Conservation (phyloP, 2,113 vertebrate genomes). For the Rynchops niger region DNA sequence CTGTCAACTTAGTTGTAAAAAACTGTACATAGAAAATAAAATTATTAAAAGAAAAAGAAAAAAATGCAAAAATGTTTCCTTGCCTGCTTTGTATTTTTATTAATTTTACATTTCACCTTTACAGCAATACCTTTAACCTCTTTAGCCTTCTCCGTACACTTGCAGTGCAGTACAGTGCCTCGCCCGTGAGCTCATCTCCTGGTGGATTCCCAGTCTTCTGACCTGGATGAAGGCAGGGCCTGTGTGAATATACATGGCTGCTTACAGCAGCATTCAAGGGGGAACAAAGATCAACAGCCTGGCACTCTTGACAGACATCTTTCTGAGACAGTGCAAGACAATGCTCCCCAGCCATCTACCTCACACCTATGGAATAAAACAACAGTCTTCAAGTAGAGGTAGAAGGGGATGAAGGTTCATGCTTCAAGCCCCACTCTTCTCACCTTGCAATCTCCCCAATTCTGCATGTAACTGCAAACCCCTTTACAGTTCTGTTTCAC, state of each 20-base stretch:
- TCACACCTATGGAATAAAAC: neutral
- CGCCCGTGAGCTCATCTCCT: neutral
- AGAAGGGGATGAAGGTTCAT: neutral
- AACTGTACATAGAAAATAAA: neutral
- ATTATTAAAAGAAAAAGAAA: neutral
- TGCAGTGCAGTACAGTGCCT: neutral
- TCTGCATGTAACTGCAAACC: neutral
- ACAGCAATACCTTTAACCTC: neutral
- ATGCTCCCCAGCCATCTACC: neutral
- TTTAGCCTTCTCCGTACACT: neutral
- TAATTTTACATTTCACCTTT: neutral
- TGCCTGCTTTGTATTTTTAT: neutral
- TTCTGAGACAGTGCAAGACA: neutral
- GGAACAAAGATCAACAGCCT: neutral
- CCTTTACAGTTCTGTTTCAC: neutral
- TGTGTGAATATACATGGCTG: neutral
- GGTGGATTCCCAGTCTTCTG: neutral
- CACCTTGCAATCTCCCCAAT: neutral
- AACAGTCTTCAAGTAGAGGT: neutral
- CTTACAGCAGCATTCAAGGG: neutral
- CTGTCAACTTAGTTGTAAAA: neutral
- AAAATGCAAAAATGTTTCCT: neutral
- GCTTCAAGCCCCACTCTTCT: neutral
- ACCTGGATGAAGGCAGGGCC: neutral
- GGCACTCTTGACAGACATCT: too few relatives aligned